These are phyloP conservation scores for Noctua janthina DNA, from an alignment of 2,888 invertebrate species.

Conservation along the genomic window DNA sequence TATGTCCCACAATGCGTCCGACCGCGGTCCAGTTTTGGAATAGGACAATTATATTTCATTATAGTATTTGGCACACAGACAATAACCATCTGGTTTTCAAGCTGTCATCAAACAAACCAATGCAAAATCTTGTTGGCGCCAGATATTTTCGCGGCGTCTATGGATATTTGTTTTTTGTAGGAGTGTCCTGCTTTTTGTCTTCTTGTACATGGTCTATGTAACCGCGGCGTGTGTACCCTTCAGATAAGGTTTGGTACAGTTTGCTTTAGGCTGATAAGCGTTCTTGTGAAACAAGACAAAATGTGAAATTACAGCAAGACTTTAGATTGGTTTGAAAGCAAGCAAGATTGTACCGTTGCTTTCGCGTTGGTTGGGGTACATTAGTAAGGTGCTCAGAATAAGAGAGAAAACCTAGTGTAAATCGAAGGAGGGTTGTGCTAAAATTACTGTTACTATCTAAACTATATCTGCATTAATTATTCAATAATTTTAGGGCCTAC, in stretches of 20 bases:
- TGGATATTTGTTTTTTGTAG: not conserved
- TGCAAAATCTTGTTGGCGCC: not conserved
- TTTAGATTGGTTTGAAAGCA: constrained; percentile 17
- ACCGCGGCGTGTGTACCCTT: constrained; percentile 39
- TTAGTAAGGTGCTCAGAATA: not conserved
- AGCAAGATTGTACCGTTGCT: constrained; percentile 4
- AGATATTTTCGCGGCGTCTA: no score
- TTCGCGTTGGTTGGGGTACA: not conserved
- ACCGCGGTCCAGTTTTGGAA: not conserved
- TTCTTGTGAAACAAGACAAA: constrained; percentile 46
- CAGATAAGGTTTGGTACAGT: constrained; percentile 52
- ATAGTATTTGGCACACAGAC: not conserved
- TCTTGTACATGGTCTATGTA: constrained; percentile 10
- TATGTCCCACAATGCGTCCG: not conserved
- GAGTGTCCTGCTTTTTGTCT: constrained; percentile 23
- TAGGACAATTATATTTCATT: not conserved
- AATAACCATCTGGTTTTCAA: not conserved
- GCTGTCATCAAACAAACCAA: constrained; percentile 1
- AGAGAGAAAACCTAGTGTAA: not conserved
- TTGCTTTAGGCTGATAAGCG: constrained; percentile 45
- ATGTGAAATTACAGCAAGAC: constrained; percentile 32
- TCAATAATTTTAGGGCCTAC: not conserved
- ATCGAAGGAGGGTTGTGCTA: not conserved
- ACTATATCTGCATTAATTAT: not conserved
- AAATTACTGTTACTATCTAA: not conserved